A percentile compares a stretch with the other conserved stretches of the same genome.
Evolutionary conservation across 2,888 invertebrate species (phyloP).

Genomic region (Acheta domesticus): DNA sequence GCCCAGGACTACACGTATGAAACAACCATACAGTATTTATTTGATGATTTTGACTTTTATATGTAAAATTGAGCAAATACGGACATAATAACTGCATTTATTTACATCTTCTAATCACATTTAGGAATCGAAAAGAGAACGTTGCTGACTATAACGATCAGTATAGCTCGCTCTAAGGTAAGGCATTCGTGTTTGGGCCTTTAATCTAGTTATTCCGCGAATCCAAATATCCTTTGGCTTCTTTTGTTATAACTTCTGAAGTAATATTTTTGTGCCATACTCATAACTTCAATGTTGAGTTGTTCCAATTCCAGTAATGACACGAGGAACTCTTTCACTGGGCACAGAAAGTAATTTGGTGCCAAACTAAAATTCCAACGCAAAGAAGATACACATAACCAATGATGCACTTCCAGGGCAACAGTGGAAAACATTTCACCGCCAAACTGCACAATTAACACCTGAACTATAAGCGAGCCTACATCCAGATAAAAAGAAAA

Average conservation of each 20-base stretch:
- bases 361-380: constrained; percentile 57
- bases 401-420: constrained; percentile 54
- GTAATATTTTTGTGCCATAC: background rate
- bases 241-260: background rate
- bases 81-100: too few relatives aligned
- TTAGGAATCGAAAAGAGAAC: too few relatives aligned
- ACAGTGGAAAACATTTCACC: constrained; percentile 55
- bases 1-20: too few relatives aligned
- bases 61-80: too few relatives aligned
- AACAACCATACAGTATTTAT: too few relatives aligned
- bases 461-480: constrained; percentile 55
- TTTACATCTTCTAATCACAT: too few relatives aligned
- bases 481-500: constrained; percentile 60
- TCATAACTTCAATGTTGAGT: background rate
- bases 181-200: background rate
- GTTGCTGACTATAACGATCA: too few relatives aligned
- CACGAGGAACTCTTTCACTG: constrained; percentile 38
- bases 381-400: constrained; percentile 59
- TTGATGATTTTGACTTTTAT: too few relatives aligned
- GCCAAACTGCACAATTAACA: constrained; percentile 52
- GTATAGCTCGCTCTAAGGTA: too few relatives aligned
- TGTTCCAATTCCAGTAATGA: background rate
- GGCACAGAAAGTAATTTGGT: constrained; percentile 58
- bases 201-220: background rate
- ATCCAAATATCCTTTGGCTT: background rate